Conservation (phyloP, 1,140 invertebrate genomes). For the Helicoverpa zea region DNA sequence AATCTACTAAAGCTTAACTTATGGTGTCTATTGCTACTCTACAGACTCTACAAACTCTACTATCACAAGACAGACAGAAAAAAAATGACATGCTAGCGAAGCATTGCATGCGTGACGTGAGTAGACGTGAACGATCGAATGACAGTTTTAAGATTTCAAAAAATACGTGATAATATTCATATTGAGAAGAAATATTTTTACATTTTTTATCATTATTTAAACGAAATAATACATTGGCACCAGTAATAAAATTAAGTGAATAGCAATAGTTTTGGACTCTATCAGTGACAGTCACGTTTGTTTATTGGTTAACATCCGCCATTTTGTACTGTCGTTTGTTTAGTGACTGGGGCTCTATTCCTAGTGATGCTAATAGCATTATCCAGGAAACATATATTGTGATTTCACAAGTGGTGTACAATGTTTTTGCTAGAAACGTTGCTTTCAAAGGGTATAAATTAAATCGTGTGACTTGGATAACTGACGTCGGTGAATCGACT, state of each 20-base stretch:
- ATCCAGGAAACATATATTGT: constrained; percentile 75
- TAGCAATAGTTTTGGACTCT: constrained; percentile 63
- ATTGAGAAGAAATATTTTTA: constrained; percentile 78
- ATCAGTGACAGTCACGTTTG: constrained; percentile 83
- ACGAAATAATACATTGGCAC: constrained; percentile 64
- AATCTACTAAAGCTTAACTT: neutral
- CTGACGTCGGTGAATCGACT: constrained; percentile 78
- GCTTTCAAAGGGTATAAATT: constrained; percentile 75
- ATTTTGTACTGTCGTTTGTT: constrained; percentile 87
- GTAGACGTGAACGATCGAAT: constrained; percentile 81
- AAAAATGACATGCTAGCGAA: constrained; percentile 68
- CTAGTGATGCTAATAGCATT: constrained; percentile 81
- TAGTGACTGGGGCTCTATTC: constrained; percentile 81
- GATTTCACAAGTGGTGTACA: constrained; percentile 79
- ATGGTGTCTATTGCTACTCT: constrained; percentile 1
- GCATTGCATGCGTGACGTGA: constrained; percentile 80
- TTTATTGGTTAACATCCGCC: constrained; percentile 86
- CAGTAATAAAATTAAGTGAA: constrained; percentile 71
- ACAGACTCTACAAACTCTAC: neutral
- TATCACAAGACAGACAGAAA: constrained; percentile 45
- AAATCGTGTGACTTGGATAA: constrained; percentile 82
- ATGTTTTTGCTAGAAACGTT: constrained; percentile 84
- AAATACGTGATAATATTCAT: constrained; percentile 76
- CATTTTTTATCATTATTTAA: constrained; percentile 77
- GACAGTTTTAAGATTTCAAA: constrained; percentile 81